These are phyloP conservation scores for Parauchenoglanis ngamensis DNA, from an alignment of 2,797 vertebrate species.

Conservation along the genomic window DNA sequence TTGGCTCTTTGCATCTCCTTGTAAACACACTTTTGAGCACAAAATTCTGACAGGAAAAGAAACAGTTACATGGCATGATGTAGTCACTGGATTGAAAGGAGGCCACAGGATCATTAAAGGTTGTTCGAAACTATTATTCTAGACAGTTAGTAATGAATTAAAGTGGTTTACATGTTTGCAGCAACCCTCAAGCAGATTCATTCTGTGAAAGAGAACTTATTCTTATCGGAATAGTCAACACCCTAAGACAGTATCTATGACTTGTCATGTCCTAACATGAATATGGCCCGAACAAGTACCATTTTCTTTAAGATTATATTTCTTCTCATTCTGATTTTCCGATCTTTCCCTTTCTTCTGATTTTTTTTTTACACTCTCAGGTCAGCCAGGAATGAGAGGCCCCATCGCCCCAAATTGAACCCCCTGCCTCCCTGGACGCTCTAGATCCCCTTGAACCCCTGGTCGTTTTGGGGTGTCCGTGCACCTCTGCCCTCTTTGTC, in stretches of 20 bases:
- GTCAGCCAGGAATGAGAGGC: not conserved
- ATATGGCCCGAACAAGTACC: not conserved
- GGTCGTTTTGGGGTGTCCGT: not conserved
- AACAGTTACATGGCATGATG: not conserved
- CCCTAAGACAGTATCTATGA: not conserved
- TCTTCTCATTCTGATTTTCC: not conserved
- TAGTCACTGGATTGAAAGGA: not conserved
- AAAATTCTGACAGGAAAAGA: not conserved
- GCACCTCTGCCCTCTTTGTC: not conserved
- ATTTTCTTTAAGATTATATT: not conserved
- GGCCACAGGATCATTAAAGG: not conserved
- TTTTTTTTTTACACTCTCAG: not conserved
- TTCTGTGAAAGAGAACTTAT: not conserved
- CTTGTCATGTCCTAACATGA: not conserved
- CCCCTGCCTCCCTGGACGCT: conserved; percentile 8
- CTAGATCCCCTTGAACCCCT: not conserved
- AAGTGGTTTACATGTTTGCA: not conserved
- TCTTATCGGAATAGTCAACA: not conserved
- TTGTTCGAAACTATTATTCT: not conserved
- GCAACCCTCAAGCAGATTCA: not conserved
- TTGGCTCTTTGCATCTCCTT: not conserved
- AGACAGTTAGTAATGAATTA: not conserved
- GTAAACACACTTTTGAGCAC: not conserved
- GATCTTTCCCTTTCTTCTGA: no score
- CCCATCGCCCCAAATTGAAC: not conserved